Evolutionary conservation across 2,888 invertebrate genomes (phyloP).

Genomic region (Noctua fimbriata): DNA sequence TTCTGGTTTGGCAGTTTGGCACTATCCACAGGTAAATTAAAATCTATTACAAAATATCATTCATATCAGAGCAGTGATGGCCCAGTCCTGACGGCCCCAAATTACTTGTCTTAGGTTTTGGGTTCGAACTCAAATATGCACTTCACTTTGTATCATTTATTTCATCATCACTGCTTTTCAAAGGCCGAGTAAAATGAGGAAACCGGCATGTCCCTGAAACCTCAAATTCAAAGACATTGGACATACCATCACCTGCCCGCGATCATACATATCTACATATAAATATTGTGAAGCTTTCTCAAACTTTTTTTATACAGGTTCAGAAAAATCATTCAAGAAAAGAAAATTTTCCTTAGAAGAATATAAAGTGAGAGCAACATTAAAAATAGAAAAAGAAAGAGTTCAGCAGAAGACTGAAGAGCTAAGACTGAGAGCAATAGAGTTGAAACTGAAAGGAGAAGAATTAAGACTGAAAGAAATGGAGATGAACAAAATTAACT

Average conservation of each 20-base stretch:
- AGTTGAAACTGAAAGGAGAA: constrained; percentile 75
- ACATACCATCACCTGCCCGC: neutral
- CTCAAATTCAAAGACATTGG: neutral
- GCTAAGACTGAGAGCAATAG: constrained; percentile 73
- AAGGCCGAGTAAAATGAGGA: neutral
- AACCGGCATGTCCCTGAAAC: neutral
- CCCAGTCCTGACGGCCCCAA: neutral
- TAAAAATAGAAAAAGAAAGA: constrained; percentile 72
- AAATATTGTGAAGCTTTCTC: neutral
- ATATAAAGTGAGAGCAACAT: constrained; percentile 69
- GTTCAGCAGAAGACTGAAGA: constrained; percentile 74
- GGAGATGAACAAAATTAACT: constrained; percentile 77
- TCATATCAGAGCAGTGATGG: neutral
- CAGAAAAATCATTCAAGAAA: constrained; percentile 58
- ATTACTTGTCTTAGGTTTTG: neutral
- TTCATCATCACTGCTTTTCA: neutral
- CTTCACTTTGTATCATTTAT: neutral
- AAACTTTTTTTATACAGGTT: constrained; percentile 2
- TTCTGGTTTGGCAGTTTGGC: neutral
- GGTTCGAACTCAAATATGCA: neutral
- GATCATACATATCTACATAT: neutral
- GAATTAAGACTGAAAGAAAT: constrained; percentile 75
- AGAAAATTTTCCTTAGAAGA: constrained; percentile 69
- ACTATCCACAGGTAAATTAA: neutral
- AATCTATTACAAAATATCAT: neutral